Evolutionary conservation across 2,888 invertebrate genomes (phyloP).

Genomic region (Nymphalis urticae): DNA sequence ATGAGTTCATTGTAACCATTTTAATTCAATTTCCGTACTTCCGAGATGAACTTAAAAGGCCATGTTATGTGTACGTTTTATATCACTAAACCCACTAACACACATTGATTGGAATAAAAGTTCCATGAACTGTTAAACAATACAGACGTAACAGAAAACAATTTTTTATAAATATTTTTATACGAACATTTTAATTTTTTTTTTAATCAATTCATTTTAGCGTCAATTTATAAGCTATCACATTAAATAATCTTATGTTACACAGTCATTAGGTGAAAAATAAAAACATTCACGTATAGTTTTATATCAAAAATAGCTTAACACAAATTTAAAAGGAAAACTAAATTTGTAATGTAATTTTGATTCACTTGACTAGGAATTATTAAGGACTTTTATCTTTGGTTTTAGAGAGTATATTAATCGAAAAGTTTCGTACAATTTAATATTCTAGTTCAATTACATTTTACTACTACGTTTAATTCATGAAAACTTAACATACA

Average conservation of each 20-base stretch:
- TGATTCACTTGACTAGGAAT: constrained; percentile 29
- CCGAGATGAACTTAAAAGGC: constrained; percentile 17
- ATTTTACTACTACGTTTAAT: constrained; percentile 54
- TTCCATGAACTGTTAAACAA: too few relatives aligned
- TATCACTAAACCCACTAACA: neutral
- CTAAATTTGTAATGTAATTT: neutral
- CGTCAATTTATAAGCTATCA: neutral
- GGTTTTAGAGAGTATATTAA: constrained; percentile 18
- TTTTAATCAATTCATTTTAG: neutral
- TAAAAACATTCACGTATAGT: constrained; percentile 1
- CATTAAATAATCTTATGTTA: neutral
- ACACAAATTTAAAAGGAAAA: constrained; percentile 4
- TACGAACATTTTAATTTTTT: neutral
- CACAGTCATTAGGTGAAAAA: neutral
- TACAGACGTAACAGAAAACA: too few relatives aligned
- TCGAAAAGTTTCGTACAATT: constrained; percentile 16
- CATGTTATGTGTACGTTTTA: constrained; percentile 21
- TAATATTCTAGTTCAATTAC: constrained; percentile 33
- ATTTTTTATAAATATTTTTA: too few relatives aligned
- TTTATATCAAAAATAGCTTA: neutral
- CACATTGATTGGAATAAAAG: neutral
- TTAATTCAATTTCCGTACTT: constrained; percentile 45
- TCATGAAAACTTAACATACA: constrained; percentile 44
- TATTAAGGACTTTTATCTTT: constrained; percentile 26
- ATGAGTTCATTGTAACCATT: constrained; percentile 81